phyloP scores from a whole-genome alignment of 1,140 invertebrate species.

The Uloborus diversus region DNA sequence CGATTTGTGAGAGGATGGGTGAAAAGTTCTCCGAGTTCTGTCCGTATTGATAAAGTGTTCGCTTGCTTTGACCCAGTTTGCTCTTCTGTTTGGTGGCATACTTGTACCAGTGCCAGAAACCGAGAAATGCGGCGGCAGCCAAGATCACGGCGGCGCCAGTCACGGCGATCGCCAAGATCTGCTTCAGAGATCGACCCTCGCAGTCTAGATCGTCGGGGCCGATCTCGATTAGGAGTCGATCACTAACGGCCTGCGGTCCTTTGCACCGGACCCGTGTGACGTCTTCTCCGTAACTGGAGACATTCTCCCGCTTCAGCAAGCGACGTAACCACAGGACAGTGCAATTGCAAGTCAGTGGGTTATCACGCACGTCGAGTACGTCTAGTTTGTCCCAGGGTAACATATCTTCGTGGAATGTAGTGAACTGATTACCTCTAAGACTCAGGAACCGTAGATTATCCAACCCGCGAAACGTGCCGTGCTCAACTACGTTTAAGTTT shows the following conservation, averaged over 20 bases:
- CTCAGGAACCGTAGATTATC: conserved; percentile 75
- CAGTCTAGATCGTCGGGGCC: conserved; percentile 44
- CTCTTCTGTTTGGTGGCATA: conserved; percentile 46
- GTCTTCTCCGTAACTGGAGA: conserved; percentile 29
- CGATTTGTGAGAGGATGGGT: conserved; percentile 44
- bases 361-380: conserved; percentile 73
- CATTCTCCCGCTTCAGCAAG: conserved; percentile 37
- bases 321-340: conserved; percentile 86
- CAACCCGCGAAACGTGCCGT: conserved; percentile 77
- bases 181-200: conserved; percentile 9
- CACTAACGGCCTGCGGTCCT: conserved; percentile 13
- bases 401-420: conserved; percentile 44
- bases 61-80: conserved; percentile 54
- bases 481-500: conserved; percentile 67
- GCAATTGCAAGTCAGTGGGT: conserved; percentile 87
- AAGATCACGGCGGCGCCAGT: conserved; percentile 22
- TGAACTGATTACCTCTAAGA: conserved; percentile 58
- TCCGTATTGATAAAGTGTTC: conserved; percentile 51
- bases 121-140: conserved; percentile 24
- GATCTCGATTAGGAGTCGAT: conserved; percentile 30
- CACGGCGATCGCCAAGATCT: conserved; percentile 36
- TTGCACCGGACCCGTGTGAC: conserved; percentile 32
- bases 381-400: conserved; percentile 58
- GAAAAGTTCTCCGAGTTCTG: conserved; percentile 53
- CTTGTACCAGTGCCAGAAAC: conserved; percentile 45